A percentile compares a stretch with the other conserved stretches of the same genome.
These are phyloP conservation scores for Cryptosula pallasiana DNA, from an alignment of 2,888 invertebrate species.

Conservation along the genomic window DNA sequence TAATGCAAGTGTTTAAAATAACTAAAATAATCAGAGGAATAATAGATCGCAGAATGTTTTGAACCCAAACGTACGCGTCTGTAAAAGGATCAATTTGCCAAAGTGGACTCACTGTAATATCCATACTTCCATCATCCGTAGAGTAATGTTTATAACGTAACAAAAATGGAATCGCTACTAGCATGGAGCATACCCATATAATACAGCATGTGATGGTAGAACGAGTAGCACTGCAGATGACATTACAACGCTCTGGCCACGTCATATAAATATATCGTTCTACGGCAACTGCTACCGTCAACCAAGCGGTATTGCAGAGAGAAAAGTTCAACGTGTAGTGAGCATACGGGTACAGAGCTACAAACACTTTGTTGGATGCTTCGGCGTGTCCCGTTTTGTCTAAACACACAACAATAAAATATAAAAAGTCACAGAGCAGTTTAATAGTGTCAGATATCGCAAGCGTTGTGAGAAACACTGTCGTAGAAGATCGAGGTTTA, in stretches of 20 bases:
- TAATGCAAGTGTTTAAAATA: slow-evolving; percentile 43
- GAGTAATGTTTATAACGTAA: slow-evolving; percentile 39
- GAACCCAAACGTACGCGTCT: slow-evolving; percentile 43
- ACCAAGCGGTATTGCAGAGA: slow-evolving; percentile 43
- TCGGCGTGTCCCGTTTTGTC: slow-evolving; percentile 30
- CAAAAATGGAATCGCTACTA: slow-evolving; percentile 43
- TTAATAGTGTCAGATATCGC: slow-evolving; percentile 45
- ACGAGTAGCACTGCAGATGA: slow-evolving; percentile 36
- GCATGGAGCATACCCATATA: slow-evolving; percentile 41
- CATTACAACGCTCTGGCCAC: slow-evolving; percentile 38
- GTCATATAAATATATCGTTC: slow-evolving; percentile 47
- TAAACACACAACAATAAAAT: slow-evolving; percentile 37
- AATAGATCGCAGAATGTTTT: slow-evolving; percentile 44
- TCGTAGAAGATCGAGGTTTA: slow-evolving; percentile 43
- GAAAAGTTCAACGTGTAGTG: slow-evolving; percentile 46
- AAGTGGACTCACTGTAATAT: slow-evolving; percentile 35
- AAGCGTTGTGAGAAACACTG: slow-evolving; percentile 41
- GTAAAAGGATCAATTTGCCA: slow-evolving; percentile 41
- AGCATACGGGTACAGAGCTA: slow-evolving; percentile 42
- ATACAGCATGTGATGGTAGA: slow-evolving; percentile 39
- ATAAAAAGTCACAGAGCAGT: slow-evolving; percentile 42
- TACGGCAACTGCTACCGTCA: slow-evolving; percentile 45
- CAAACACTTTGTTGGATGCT: slow-evolving; percentile 35
- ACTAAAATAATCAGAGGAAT: slow-evolving; percentile 47
- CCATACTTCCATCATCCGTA: slow-evolving; percentile 32